Evolutionary conservation across 2,113 vertebrate genomes (phyloP), one percentile per base, ranked within the genome.

Genomic region (Prinia subflava): DNA sequence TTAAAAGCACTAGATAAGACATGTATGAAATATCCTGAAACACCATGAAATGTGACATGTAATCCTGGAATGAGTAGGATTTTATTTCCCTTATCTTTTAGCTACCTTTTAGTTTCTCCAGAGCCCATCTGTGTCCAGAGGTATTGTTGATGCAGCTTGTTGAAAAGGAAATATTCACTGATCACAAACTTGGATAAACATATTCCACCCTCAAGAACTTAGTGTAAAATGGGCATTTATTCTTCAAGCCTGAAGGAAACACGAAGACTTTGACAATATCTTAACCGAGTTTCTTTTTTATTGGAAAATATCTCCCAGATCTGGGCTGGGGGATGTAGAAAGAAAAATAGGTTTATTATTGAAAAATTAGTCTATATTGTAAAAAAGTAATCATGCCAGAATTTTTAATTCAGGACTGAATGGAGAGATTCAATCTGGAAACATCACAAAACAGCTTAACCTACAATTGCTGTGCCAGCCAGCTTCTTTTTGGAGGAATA

Each of bases 1-100:
- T 67, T 76, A 83, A 96, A 96, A 94, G n/a, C 22, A 16, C 53
- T 79, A 84, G 88, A 90, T 64, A 81, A 89, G 94, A 81, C 13
- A 37, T n/a, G 10, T 71, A 21, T 53, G 39, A 78, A 7, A 4
- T 74, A 44, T 35, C 41, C 44, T 42, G 23, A 79, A 85, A 69
- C 24, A 49, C 11, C 23, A 44, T 11, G 30, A 90, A 89, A 67
- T 46, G 24, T 52, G 17, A 76, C 0, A 0, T 31, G 15, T 21
- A 30, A 39, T 69, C 22, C 24, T 81, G 31, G 25, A 82, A 91
- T 46, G 23, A 91, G 39, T 44, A 73, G 62, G 42, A 69, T 49
- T 80, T 85, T 62, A 55, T 86, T 94, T 94, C 39, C 47, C 5
- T 7, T 68, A 3, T 33, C 24, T 92, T 87, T 91, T 56, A 85